Base-by-base conservation (phyloP, 2,797 vertebrate species). In the Vultur gryphus region DNA sequence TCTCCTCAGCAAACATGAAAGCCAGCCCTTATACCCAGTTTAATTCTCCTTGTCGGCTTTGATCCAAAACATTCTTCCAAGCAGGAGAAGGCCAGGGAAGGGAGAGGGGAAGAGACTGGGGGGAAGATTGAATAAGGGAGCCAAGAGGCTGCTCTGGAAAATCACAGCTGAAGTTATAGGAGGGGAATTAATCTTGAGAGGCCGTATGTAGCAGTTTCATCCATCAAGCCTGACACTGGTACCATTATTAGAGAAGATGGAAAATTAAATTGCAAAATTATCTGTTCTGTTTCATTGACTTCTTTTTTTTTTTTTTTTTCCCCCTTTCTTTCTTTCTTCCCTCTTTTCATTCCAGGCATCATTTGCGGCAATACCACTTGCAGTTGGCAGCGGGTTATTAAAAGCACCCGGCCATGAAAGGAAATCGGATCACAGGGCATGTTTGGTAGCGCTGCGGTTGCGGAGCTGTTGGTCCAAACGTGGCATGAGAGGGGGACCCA, bases 111-210 rank as follows among this genome's bases (percentile, higher is more conserved):
- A 89, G 35, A 66, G 78, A 92, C n/a, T 15, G 10, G 41, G 51
- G 59, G 71, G 57, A 84, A 91, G 77, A 16, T 18, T 70, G 87
- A 82, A 77, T 41, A 82, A 93, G 35, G 78, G 88, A 90, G 86
- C 80, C 87, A 93, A 93, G 84, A 93, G 65, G 39, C 84, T 95
- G 93, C 91, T 94, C 90, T 93, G 95, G 95, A 97, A 96, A 97
- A 95, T 91, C 86, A 93, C 20, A 2, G 92, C 95, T 98, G 98
- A 97, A 97, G 98, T 98, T 98, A 97, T 79, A 98, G 97, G 98
- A 98, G 98, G 97, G 97, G 98, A 98, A 98, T 98, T 98, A 98
- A 98, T 98, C 98, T 98, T 98, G 97, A 70, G 98, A 98, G 98
- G 97, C 97, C 83, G 25, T 96, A 92, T 96, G 97, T 84, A 97